Conservation (phyloP, 2,888 invertebrate genomes). For the Aphodius granarius region DNA sequence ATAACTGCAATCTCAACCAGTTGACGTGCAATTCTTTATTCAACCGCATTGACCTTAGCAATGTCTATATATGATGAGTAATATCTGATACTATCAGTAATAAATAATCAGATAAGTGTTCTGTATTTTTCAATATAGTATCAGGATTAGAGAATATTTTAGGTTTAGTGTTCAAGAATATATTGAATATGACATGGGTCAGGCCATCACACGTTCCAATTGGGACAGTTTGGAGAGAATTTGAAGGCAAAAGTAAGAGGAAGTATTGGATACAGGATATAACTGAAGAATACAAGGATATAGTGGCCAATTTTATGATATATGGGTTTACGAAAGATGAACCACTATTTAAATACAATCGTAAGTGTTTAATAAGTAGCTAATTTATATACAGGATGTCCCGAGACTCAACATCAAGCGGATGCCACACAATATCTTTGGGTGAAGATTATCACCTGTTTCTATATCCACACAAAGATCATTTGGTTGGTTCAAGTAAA, state of each 20-base stretch:
- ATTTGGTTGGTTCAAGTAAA: no score
- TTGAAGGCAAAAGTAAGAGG: slow-evolving; percentile 44
- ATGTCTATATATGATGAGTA: not conserved
- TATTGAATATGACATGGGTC: slow-evolving; percentile 40
- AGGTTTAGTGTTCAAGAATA: not conserved
- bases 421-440: no score
- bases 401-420: no score
- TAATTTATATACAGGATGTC: no score
- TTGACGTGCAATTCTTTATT: not conserved
- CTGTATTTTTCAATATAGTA: no score
- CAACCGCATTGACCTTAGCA: not conserved
- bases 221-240: slow-evolving; percentile 55
- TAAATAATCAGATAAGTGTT: no score
- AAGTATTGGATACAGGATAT: slow-evolving; percentile 58
- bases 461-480: no score
- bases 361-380: slow-evolving; percentile 40
- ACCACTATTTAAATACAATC: slow-evolving; percentile 55
- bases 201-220: slow-evolving; percentile 51
- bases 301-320: slow-evolving; percentile 52
- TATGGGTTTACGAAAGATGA: slow-evolving; percentile 57
- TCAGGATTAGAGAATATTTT: no score
- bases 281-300: slow-evolving; percentile 53
- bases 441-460: no score
- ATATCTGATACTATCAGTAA: no score
- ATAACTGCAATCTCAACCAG: not conserved